Base-by-base conservation (phyloP, 2,113 vertebrate species). In the Phrynocephalus versicolor region DNA sequence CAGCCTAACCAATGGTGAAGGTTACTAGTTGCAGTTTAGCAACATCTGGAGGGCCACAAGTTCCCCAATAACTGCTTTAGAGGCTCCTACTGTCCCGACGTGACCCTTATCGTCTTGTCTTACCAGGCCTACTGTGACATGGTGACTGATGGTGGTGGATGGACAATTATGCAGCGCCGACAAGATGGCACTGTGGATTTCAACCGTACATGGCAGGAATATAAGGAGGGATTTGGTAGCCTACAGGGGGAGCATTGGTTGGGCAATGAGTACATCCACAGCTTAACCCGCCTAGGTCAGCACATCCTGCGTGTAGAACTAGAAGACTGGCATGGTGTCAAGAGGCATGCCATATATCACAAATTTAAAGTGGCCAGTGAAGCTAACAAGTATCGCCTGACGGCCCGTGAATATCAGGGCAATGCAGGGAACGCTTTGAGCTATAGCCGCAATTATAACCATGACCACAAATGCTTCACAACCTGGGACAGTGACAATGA, bases 391-490 rank as follows among this genome's bases (percentile, higher is more conserved):
- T 97, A 95, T 77, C 95, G 94, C 3, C 92, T 97, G 55, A 97
- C 96, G 57, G 95, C 93, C 19, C 93, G 94, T 25, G 96, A 96
- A 75, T 97, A 96, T 84, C 94, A 94, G 6, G 96, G 96, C 1
- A 95, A 97, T 76, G 96, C 96, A 14, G 97, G 96, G n/a, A 97
- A 97, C 0, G 95, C 96, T 5, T 75, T 97, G 81, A 97, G 96
- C 92, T 97, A 97, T 93, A 97, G 95, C 88, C 96, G 95, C 87
- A 96, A 94, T 35, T 97, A 97, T 92, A 97, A 97, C 90, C 97
- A 97, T 0, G 96, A 97, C 3, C 96, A 97, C 81, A 95, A 96
- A 83, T 85, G 93, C 27, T 97, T 97, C 94, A 97, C 95, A 87
- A 97, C 96, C 6, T 55, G 93, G 1, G 96, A 97, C 94, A 90